Conservation (phyloP, 1,140 invertebrate species). For the Ceratoteleas bidentatus region DNA sequence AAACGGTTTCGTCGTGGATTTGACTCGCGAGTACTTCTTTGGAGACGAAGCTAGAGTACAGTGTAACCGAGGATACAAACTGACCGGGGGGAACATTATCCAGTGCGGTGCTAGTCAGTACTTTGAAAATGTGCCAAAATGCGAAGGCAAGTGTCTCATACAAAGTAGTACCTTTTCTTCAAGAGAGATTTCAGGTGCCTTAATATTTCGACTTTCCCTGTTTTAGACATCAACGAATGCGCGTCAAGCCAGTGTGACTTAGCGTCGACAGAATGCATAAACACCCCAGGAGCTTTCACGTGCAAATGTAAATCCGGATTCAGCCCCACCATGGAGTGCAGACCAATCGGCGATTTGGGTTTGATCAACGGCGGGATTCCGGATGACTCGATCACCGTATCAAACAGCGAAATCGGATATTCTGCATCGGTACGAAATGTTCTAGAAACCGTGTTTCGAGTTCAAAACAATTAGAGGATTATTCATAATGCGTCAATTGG, state of each 20-base stretch:
- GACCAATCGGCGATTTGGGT: constrained; percentile 93
- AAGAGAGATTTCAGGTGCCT: background rate
- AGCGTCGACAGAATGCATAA: constrained; percentile 94
- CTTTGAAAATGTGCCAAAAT: constrained; percentile 92
- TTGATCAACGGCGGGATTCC: constrained; percentile 94
- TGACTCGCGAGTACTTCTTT: constrained; percentile 88
- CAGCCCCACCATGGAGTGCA: constrained; percentile 92
- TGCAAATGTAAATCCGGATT: constrained; percentile 95
- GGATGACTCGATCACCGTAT: constrained; percentile 93
- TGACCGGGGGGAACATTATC: constrained; percentile 92
- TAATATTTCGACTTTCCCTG: background rate
- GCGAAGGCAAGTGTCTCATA: constrained; percentile 84
- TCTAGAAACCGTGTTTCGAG: too few relatives aligned
- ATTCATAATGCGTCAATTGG: background rate
- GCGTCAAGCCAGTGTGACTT: constrained; percentile 92
- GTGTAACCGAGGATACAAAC: constrained; percentile 93
- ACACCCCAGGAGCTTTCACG: constrained; percentile 94
- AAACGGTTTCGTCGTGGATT: constrained; percentile 92
- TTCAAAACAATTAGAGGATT: too few relatives aligned
- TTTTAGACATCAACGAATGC: constrained; percentile 95
- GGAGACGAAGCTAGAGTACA: constrained; percentile 96
- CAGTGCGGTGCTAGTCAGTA: constrained; percentile 92
- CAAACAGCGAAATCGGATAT: constrained; percentile 90
- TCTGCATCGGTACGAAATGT: constrained; percentile 85
- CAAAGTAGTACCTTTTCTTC: background rate